Percentiles rank a stretch among this genome's conserved stretches.
Evolutionary conservation across 2,888 invertebrate genomes (phyloP).

Genomic region (Dynastes maya): DNA sequence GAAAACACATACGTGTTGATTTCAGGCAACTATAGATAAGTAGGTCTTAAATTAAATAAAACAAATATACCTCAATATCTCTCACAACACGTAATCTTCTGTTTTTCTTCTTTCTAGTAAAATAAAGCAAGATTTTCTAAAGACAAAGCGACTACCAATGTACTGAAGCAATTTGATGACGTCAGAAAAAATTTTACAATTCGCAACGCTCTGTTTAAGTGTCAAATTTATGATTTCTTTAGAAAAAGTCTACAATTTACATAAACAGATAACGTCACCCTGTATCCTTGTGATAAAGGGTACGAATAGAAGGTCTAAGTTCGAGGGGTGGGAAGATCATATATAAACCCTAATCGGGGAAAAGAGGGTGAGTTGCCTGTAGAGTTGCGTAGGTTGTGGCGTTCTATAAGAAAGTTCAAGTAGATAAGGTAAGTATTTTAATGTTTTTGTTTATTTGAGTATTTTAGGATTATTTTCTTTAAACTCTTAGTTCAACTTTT

Average conservation of each 20-base stretch:
- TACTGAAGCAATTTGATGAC: background rate
- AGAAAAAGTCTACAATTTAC: background rate
- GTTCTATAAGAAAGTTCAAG: too few species aligned
- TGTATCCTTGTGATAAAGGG: background rate
- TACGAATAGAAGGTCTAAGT: background rate
- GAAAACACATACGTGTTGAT: too few species aligned
- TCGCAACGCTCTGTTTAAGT: background rate
- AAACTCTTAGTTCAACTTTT: too few species aligned
- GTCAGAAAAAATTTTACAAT: background rate
- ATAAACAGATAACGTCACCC: background rate
- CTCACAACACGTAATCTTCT: too few species aligned
- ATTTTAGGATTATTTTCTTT: too few species aligned
- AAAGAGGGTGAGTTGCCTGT: slow-evolving; percentile 7
- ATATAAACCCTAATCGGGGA: background rate
- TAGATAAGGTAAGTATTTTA: background rate
- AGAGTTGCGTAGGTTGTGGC: background rate
- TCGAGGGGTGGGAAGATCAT: background rate
- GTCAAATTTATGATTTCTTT: slow-evolving; percentile 2
- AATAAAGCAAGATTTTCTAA: background rate
- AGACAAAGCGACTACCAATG: background rate
- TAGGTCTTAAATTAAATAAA: too few species aligned
- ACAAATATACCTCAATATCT: too few species aligned
- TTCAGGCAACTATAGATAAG: too few species aligned
- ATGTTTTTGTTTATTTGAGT: background rate
- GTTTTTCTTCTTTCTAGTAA: too few species aligned